Evolutionary conservation across 2,888 invertebrate species (phyloP).

Genomic region (Harpalus rufipes): DNA sequence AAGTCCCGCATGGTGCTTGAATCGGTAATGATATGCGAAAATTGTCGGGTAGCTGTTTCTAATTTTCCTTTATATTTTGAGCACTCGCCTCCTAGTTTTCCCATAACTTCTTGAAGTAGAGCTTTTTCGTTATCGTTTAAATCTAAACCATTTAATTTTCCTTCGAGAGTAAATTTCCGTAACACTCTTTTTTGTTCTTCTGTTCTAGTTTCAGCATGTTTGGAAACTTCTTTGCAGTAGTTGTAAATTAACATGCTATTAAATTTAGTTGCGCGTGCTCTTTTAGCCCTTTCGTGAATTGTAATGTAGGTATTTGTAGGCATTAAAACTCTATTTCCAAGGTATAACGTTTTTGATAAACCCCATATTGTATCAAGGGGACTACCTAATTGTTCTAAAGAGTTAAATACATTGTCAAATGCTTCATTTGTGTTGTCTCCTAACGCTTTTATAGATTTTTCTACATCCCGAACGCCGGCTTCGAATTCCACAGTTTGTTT

Average conservation of each 20-base stretch:
- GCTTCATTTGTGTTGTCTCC: conserved; percentile 79
- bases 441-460: conserved; percentile 78
- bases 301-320: conserved; percentile 88
- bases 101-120: conserved; percentile 79
- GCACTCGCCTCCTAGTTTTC: conserved; percentile 80
- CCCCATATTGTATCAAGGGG: conserved; percentile 93
- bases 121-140: conserved; percentile 79
- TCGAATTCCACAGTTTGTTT: conserved; percentile 91
- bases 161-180: conserved; percentile 89
- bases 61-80: conserved; percentile 84
- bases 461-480: conserved; percentile 85
- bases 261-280: conserved; percentile 87
- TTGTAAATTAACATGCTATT: conserved; percentile 85
- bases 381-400: conserved; percentile 85
- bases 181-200: conserved; percentile 86
- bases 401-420: conserved; percentile 85
- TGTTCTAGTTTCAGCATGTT: conserved; percentile 74
- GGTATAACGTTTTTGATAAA: conserved; percentile 89
- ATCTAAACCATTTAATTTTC: conserved; percentile 89
- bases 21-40: conserved; percentile 84
- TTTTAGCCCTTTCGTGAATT: conserved; percentile 88
- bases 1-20: conserved; percentile 84
- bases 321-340: conserved; percentile 89
- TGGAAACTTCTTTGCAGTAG: conserved; percentile 80
- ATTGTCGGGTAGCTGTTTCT: conserved; percentile 82